Evolutionary conservation across 2,888 invertebrate species (phyloP).

Genomic region (Tetragonisca angustula): DNA sequence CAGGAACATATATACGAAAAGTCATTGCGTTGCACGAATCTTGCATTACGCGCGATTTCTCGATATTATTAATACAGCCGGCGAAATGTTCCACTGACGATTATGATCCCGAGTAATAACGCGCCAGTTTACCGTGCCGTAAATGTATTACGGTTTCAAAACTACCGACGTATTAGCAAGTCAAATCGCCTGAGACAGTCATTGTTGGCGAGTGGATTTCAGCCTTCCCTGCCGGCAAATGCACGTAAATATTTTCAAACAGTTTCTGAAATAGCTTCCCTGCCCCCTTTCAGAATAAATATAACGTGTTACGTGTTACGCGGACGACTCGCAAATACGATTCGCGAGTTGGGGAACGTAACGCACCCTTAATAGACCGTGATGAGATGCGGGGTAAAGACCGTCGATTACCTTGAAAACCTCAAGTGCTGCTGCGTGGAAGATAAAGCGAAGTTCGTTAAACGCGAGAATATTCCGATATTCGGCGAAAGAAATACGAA

Average conservation of each 20-base stretch:
- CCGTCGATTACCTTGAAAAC: background rate
- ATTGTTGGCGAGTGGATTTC: constrained; percentile 34
- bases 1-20: background rate
- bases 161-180: constrained; percentile 43
- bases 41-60: background rate
- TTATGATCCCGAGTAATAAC: constrained; percentile 34
- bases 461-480: no score
- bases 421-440: background rate
- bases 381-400: background rate
- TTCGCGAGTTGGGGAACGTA: background rate
- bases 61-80: background rate
- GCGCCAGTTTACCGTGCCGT: constrained; percentile 37
- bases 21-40: background rate
- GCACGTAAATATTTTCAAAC: constrained; percentile 42
- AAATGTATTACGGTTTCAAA: constrained; percentile 38
- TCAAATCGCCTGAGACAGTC: constrained; percentile 41
- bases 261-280: constrained; percentile 19
- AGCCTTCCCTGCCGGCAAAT: constrained; percentile 19
- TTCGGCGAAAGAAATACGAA: no score
- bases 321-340: background rate
- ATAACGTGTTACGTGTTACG: background rate
- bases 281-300: background rate
- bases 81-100: constrained; percentile 4
- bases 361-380: background rate
- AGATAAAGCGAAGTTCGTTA: no score